Percentiles rank a stretch among this genome's conserved stretches.
These are phyloP conservation scores for Nyctibius grandis DNA, from an alignment of 2,797 vertebrate genomes.

Conservation along the genomic window DNA sequence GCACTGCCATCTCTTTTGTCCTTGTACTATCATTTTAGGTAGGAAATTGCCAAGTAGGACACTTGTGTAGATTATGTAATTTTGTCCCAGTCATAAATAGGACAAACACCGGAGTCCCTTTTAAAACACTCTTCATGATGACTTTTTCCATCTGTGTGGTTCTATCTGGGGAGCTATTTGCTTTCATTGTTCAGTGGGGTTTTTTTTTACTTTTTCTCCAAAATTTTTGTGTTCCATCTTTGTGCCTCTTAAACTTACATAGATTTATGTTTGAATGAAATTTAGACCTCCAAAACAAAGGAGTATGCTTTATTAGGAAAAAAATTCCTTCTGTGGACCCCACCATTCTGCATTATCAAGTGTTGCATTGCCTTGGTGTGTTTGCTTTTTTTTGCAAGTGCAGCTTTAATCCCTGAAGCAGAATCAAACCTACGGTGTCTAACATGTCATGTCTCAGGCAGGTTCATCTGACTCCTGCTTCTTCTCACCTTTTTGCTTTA, in stretches of 20 bases:
- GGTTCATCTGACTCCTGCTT: not conserved
- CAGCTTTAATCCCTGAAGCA: not conserved
- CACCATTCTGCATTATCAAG: not conserved
- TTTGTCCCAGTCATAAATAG: slow-evolving; percentile 43
- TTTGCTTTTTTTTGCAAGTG: not conserved
- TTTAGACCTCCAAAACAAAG: not conserved
- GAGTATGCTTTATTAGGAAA: not conserved
- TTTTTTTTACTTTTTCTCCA: not conserved
- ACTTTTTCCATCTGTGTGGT: not conserved
- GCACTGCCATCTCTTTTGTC: slow-evolving; percentile 4
- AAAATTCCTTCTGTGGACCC: not conserved
- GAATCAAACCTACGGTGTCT: not conserved
- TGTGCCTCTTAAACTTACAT: not conserved
- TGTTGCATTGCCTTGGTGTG: not conserved
- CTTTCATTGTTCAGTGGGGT: not conserved
- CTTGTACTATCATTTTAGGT: slow-evolving; percentile 2
- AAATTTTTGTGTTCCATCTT: not conserved
- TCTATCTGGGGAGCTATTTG: not conserved
- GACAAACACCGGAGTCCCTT: not conserved
- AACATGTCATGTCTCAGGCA: not conserved
- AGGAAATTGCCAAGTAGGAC: slow-evolving; percentile 28
- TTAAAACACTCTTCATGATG: not conserved
- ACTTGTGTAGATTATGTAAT: slow-evolving; percentile 16
- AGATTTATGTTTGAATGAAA: not conserved
- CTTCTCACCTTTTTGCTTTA: not conserved